These are phyloP conservation scores for Alca torda DNA, from an alignment of 2,797 vertebrate species.

Conservation along the genomic window DNA sequence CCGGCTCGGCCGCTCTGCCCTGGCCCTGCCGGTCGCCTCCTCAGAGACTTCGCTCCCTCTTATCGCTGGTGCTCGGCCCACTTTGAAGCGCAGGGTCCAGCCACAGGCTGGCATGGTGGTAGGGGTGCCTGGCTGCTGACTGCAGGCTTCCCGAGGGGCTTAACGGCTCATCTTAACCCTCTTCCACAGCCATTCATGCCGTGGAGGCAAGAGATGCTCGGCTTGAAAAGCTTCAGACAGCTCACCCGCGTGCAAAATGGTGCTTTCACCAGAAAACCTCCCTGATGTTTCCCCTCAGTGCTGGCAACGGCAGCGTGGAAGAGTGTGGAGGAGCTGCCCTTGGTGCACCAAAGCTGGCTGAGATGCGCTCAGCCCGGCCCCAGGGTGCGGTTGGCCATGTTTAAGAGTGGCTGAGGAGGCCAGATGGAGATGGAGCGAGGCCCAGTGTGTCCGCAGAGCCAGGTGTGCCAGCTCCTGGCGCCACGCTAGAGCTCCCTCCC, in stretches of 20 bases:
- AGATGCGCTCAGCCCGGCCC: background rate
- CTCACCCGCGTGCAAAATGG: rapidly evolving
- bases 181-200: background rate
- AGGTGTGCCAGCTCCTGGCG: rapidly evolving
- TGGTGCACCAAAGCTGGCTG: background rate
- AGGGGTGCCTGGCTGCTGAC: background rate
- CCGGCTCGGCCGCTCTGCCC: background rate
- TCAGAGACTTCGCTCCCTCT: background rate
- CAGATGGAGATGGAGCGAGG: rapidly evolving
- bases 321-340: background rate
- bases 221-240: background rate
- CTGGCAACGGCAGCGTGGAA: rapidly evolving
- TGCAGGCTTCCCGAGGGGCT: background rate
- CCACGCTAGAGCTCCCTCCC: background rate
- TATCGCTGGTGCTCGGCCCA: rapidly evolving
- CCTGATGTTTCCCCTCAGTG: background rate
- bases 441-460: background rate
- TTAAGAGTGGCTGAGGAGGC: background rate
- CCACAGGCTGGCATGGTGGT: background rate
- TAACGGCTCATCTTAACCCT: background rate
- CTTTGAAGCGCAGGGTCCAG: background rate
- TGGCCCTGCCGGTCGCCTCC: background rate
- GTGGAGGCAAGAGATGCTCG: background rate
- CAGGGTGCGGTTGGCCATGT: background rate
- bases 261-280: background rate